Conservation (phyloP, 2,888 invertebrate genomes). For the Chaitophorus viminalis region DNA sequence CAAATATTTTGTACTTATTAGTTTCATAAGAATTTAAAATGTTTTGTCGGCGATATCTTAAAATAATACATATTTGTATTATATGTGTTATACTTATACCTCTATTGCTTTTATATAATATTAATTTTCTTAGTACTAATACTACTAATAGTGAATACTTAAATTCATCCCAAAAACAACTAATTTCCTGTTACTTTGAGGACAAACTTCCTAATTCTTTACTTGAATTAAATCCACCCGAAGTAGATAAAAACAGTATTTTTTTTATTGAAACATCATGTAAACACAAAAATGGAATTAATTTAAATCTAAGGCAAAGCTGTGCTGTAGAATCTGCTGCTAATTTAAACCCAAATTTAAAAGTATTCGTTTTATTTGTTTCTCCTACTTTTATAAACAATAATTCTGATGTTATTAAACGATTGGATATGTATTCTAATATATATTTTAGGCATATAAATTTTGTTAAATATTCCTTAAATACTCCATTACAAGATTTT, state of each 20-base stretch:
- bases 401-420: constrained; percentile 33
- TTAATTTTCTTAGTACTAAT: constrained; percentile 1
- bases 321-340: constrained; percentile 79
- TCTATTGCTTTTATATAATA: constrained; percentile 29
- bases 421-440: constrained; percentile 66
- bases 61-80: constrained; percentile 15
- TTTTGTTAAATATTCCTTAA: constrained; percentile 67
- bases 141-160: background rate
- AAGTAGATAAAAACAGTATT: constrained; percentile 67
- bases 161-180: constrained; percentile 33
- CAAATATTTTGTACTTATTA: background rate
- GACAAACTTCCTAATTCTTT: background rate
- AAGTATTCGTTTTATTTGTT: constrained; percentile 68
- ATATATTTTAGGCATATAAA: constrained; percentile 70
- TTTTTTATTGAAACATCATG: constrained; percentile 79
- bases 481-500: constrained; percentile 73
- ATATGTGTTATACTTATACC: constrained; percentile 16
- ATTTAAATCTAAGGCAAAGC: constrained; percentile 72
- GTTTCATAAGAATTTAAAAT: constrained; percentile 14
- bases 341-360: constrained; percentile 71
- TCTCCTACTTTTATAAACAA: constrained; percentile 63
- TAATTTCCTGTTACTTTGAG: constrained; percentile 46
- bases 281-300: constrained; percentile 66
- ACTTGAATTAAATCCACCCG: constrained; percentile 26
- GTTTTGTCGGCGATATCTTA: constrained; percentile 14